These are phyloP conservation scores for Xyrichtys novacula DNA, from an alignment of 2,797 vertebrate genomes.

Conservation along the genomic window DNA sequence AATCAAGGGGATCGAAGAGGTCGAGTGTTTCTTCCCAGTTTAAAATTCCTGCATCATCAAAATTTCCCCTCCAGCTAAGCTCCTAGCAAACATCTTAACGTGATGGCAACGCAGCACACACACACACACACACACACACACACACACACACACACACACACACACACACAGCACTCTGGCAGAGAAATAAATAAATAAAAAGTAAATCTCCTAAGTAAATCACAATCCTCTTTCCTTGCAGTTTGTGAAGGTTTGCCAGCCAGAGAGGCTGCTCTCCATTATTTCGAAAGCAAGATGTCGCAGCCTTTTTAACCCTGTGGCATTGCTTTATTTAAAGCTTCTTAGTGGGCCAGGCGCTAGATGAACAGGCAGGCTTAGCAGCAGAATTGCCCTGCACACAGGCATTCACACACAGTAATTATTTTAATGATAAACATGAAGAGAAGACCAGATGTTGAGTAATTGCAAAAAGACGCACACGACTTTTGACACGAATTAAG, in stretches of 20 bases:
- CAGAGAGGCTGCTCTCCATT: constrained; percentile 31
- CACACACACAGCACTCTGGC: constrained; percentile 4
- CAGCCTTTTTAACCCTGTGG: constrained; percentile 65
- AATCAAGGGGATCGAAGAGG: neutral
- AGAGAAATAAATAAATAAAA: neutral
- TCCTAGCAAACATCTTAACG: constrained; percentile 1
- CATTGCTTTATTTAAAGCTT: constrained; percentile 70
- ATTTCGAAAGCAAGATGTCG: constrained; percentile 43
- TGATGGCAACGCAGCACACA: constrained; percentile 10
- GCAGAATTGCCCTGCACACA: constrained; percentile 25
- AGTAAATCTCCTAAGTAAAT: constrained; percentile 44
- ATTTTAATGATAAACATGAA: constrained; percentile 3
- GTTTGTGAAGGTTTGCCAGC: constrained; percentile 32
- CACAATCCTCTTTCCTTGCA: constrained; percentile 37
- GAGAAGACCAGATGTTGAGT: neutral
- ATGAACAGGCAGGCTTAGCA: constrained; percentile 50
- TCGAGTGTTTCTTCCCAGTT: neutral
- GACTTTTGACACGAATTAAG: too few species aligned
- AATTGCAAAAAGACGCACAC: neutral
- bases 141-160: constrained; percentile 7
- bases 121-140: constrained; percentile 9
- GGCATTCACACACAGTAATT: constrained; percentile 1
- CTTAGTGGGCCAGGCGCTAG: constrained; percentile 52
- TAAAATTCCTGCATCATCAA: constrained; percentile 32
- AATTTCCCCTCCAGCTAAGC: constrained; percentile 4